These are phyloP conservation scores for Danio jaintianensis DNA, from an alignment of 2,797 vertebrate genomes.

Conservation along the genomic window DNA sequence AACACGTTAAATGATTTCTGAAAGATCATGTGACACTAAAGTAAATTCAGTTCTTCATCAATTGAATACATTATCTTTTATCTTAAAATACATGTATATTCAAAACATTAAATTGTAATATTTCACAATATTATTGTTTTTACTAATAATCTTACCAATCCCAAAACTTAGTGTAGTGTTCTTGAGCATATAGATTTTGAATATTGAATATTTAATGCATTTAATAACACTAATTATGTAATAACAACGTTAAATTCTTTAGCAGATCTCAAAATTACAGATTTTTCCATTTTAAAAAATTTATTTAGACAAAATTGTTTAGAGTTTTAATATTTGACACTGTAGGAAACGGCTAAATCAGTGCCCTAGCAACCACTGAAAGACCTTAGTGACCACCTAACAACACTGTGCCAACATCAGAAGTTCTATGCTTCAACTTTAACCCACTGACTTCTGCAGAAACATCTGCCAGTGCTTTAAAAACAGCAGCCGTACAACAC, in stretches of 20 bases:
- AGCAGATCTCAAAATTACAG: background rate
- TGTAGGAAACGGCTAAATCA: background rate
- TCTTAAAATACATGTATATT: too few relatives aligned
- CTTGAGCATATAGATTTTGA: too few relatives aligned
- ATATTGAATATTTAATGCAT: too few relatives aligned
- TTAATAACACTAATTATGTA: too few relatives aligned
- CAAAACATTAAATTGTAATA: too few relatives aligned
- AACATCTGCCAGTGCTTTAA: background rate
- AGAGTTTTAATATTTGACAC: background rate
- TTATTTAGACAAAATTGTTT: background rate
- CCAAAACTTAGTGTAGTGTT: too few relatives aligned
- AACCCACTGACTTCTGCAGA: background rate
- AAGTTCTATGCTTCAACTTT: background rate
- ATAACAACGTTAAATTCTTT: background rate
- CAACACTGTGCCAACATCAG: background rate
- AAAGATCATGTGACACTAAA: too few relatives aligned
- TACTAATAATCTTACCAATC: too few relatives aligned
- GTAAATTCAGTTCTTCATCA: too few relatives aligned
- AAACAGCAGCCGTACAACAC: background rate
- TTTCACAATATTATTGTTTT: too few relatives aligned
- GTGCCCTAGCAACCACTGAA: background rate
- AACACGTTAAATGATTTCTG: too few relatives aligned
- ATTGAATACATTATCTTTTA: too few relatives aligned
- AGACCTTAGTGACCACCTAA: background rate
- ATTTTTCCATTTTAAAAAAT: background rate